phyloP scores from a whole-genome alignment of 2,113 vertebrate genomes.

The Grus americana region DNA sequence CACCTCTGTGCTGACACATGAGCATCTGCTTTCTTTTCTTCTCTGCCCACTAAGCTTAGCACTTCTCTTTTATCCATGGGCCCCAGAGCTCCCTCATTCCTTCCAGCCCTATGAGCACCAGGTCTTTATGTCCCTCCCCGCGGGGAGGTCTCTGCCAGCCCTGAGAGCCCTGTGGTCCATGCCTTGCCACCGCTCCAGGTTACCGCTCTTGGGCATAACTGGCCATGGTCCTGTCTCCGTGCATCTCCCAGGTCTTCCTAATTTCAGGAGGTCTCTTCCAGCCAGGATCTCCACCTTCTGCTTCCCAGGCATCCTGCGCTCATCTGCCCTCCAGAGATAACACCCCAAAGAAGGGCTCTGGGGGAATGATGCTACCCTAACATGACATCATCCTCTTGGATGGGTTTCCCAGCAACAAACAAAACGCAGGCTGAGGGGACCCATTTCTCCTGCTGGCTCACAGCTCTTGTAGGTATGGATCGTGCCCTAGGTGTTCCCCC shows the following conservation, averaged over 20 bases:
- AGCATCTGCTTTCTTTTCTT: background rate
- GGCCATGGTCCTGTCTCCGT: background rate
- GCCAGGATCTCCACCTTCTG: background rate
- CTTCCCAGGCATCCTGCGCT: background rate
- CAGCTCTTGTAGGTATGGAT: background rate
- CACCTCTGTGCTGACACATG: background rate
- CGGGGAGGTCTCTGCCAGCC: background rate
- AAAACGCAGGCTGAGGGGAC: background rate
- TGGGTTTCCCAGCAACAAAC: background rate
- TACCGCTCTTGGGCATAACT: background rate
- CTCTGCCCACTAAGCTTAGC: background rate
- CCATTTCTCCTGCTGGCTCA: background rate
- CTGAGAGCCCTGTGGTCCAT: background rate
- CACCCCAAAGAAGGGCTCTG: background rate
- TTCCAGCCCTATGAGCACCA: background rate
- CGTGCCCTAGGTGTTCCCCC: background rate
- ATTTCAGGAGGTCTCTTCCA: background rate
- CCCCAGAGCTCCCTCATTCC: background rate
- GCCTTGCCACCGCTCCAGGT: background rate
- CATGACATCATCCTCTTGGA: accelerated
- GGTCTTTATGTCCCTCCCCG: background rate
- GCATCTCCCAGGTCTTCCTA: background rate
- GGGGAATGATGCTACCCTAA: background rate
- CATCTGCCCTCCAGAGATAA: background rate
- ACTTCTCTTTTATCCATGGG: background rate